Percentiles rank a stretch among this genome's conserved stretches.
phyloP scores from a whole-genome alignment of 2,797 vertebrate species.

The Eulemur rubriventer region DNA sequence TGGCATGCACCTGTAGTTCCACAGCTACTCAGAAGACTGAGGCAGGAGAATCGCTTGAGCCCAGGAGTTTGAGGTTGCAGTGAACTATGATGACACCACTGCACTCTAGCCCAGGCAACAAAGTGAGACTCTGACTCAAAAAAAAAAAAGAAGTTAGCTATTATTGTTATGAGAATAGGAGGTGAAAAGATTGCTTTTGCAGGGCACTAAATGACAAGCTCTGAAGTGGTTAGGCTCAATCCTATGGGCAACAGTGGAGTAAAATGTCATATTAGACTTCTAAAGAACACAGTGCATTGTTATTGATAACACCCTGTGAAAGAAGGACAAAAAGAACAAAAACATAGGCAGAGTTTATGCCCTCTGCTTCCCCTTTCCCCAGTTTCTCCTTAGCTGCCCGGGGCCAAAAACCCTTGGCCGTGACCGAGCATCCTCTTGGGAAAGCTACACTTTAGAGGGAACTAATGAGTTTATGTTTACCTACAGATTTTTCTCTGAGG shows the following conservation, averaged over 20 bases:
- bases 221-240: constrained; percentile 17
- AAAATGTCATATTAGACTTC: neutral
- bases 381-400: constrained; percentile 35
- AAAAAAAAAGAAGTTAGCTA: neutral
- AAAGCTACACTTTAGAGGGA: constrained; percentile 41
- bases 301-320: neutral
- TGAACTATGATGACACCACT: too few relatives aligned
- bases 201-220: constrained; percentile 1
- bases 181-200: constrained; percentile 4
- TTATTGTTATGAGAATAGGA: constrained; percentile 3
- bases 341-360: neutral
- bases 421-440: constrained; percentile 42
- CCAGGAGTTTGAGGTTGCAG: too few relatives aligned
- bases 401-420: constrained; percentile 33
- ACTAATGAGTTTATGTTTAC: constrained; percentile 74
- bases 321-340: neutral
- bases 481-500: constrained; percentile 60
- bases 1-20: too few relatives aligned
- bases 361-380: neutral
- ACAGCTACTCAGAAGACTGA: too few relatives aligned
- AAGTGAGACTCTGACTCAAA: too few relatives aligned
- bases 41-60: too few relatives aligned
- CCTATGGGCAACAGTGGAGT: neutral
- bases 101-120: too few relatives aligned
- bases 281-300: constrained; percentile 24